Evolutionary conservation across 2,113 vertebrate species (phyloP).

Genomic region (Cichladusa arquata): DNA sequence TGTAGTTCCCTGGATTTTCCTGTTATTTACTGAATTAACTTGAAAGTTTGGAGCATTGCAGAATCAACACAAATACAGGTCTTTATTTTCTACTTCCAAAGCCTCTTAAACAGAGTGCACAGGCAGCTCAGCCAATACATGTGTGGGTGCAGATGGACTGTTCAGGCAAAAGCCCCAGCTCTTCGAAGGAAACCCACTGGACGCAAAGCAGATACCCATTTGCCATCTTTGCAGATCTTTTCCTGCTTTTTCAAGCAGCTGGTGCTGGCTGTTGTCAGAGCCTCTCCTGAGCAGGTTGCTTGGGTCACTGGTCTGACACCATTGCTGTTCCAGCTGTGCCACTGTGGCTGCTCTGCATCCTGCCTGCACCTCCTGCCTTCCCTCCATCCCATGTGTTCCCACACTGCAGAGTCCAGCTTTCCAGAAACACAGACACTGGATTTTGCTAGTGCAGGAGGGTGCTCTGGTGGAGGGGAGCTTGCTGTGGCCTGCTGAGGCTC

Average conservation of each 20-base stretch:
- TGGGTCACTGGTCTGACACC: background rate
- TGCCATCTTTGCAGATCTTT: background rate
- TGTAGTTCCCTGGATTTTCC: background rate
- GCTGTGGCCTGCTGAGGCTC: background rate
- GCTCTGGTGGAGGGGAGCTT: background rate
- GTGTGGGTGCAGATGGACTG: background rate
- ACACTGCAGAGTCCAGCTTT: background rate
- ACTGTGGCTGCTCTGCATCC: background rate
- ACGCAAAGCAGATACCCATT: background rate
- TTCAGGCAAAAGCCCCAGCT: background rate
- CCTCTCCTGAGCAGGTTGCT: background rate
- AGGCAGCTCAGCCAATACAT: background rate
- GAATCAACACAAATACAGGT: background rate
- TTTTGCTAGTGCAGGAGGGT: background rate
- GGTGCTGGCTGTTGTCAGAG: background rate
- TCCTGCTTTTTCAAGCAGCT: background rate
- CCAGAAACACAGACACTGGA: background rate
- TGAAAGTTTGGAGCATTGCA: background rate
- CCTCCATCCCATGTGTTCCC: background rate
- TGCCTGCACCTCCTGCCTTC: background rate
- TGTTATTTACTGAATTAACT: background rate
- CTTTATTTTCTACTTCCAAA: background rate
- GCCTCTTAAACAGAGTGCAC: background rate
- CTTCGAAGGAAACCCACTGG: background rate
- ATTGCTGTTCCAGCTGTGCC: rapidly evolving